phyloP scores from a whole-genome alignment of 2,888 invertebrate species.

The Reticulitermes lucifugus region DNA sequence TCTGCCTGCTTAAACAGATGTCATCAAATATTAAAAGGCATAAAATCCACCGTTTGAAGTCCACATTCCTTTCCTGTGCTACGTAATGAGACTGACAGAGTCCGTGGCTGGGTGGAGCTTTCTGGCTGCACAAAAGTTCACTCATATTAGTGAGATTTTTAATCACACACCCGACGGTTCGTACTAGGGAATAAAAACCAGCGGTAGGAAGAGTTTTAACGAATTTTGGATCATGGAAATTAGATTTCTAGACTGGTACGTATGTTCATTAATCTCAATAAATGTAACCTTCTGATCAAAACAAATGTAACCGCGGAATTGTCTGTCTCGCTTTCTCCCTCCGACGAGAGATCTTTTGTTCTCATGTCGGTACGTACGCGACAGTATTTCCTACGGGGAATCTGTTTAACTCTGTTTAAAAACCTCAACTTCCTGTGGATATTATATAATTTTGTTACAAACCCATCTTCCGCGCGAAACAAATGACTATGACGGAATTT shows the following conservation, averaged over 20 bases:
- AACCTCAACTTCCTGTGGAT: too few relatives aligned
- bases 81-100: neutral
- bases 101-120: neutral
- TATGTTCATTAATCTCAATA: constrained; percentile 7
- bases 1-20: neutral
- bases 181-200: neutral
- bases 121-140: constrained; percentile 11
- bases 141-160: constrained; percentile 33
- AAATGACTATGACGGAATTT: constrained; percentile 5
- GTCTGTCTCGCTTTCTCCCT: neutral
- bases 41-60: neutral
- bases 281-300: neutral
- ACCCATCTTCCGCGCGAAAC: neutral
- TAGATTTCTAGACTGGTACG: constrained; percentile 4
- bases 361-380: too few relatives aligned
- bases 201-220: constrained; percentile 11
- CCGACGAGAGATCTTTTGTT: too few relatives aligned
- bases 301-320: neutral
- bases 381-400: too few relatives aligned
- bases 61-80: neutral
- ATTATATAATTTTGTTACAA: too few relatives aligned
- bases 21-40: neutral
- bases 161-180: constrained; percentile 8
- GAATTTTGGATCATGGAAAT: constrained; percentile 19
- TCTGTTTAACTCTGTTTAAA: too few relatives aligned